Percentiles rank a stretch among this genome's conserved stretches.
These are phyloP conservation scores for Morone chrysops DNA, from an alignment of 2,113 vertebrate species.

Conservation along the genomic window DNA sequence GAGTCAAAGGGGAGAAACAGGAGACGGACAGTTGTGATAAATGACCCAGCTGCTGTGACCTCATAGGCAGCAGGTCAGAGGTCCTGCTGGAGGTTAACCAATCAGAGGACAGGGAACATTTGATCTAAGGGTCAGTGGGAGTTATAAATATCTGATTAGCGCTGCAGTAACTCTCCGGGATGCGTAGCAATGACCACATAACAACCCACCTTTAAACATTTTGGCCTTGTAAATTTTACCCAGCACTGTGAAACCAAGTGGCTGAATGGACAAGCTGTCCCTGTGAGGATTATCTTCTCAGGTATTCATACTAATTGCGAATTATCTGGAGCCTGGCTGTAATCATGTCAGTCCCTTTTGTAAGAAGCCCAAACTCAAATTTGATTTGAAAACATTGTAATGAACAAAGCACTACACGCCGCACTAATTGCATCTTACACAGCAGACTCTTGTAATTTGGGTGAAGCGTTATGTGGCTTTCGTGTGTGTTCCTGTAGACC, in stretches of 20 bases:
- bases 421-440: slow-evolving; percentile 39
- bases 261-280: background rate
- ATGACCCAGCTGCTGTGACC: slow-evolving; percentile 63
- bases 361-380: slow-evolving; percentile 16
- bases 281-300: slow-evolving; percentile 43
- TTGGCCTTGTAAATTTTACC: background rate
- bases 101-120: slow-evolving; percentile 60
- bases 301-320: slow-evolving; percentile 14
- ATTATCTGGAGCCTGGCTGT: background rate
- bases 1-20: slow-evolving; percentile 57
- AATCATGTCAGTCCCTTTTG: slow-evolving; percentile 14
- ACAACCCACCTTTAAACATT: slow-evolving; percentile 13
- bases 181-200: slow-evolving; percentile 2
- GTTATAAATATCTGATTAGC: slow-evolving; percentile 70
- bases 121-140: slow-evolving; percentile 44
- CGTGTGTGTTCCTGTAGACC: slow-evolving; percentile 42
- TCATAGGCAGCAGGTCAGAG: slow-evolving; percentile 57
- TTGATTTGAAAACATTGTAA: slow-evolving; percentile 26
- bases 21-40: slow-evolving; percentile 57
- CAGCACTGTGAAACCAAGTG: background rate
- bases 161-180: slow-evolving; percentile 20
- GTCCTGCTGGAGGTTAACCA: slow-evolving; percentile 56
- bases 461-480: slow-evolving; percentile 22
- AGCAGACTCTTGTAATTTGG: slow-evolving; percentile 44
- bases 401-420: slow-evolving; percentile 22